Evolutionary conservation across 2,113 vertebrate species (phyloP).

Genomic region (Probosciger aterrimus): DNA sequence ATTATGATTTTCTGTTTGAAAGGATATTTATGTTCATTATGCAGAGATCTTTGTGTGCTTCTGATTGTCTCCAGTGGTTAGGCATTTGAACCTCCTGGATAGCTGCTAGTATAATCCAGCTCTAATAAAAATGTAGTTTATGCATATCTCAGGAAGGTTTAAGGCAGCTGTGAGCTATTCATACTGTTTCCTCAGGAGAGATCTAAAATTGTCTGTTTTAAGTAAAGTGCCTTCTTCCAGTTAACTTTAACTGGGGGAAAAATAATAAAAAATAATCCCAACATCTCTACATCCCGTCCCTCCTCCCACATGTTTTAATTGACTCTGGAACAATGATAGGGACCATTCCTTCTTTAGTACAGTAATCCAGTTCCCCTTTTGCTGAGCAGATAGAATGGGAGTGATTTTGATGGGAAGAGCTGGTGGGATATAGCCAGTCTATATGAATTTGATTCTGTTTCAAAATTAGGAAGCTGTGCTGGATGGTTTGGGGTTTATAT

Average conservation of each 20-base stretch:
- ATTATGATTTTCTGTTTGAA: slow-evolving; percentile 74
- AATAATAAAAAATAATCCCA: background rate
- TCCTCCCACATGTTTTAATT: background rate
- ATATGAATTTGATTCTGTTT: background rate
- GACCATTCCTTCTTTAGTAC: background rate
- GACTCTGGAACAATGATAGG: background rate
- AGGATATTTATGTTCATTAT: slow-evolving; percentile 77
- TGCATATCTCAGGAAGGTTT: slow-evolving; percentile 41
- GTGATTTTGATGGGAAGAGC: background rate
- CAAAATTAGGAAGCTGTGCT: background rate
- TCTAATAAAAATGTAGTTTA: slow-evolving; percentile 66
- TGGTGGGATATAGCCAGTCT: background rate
- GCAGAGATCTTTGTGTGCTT: slow-evolving; percentile 65
- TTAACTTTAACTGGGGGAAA: background rate
- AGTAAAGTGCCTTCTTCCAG: background rate
- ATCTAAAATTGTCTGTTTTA: slow-evolving; percentile 23
- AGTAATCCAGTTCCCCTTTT: background rate
- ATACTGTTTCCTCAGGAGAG: slow-evolving; percentile 10
- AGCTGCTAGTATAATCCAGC: slow-evolving; percentile 58
- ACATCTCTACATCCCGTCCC: background rate
- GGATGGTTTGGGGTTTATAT: background rate
- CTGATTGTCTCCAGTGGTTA: slow-evolving; percentile 68
- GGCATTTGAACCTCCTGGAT: slow-evolving; percentile 63
- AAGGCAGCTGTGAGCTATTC: slow-evolving; percentile 56
- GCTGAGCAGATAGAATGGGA: background rate